phyloP scores from a whole-genome alignment of 2,797 vertebrate genomes.

The Paguma larvata region DNA sequence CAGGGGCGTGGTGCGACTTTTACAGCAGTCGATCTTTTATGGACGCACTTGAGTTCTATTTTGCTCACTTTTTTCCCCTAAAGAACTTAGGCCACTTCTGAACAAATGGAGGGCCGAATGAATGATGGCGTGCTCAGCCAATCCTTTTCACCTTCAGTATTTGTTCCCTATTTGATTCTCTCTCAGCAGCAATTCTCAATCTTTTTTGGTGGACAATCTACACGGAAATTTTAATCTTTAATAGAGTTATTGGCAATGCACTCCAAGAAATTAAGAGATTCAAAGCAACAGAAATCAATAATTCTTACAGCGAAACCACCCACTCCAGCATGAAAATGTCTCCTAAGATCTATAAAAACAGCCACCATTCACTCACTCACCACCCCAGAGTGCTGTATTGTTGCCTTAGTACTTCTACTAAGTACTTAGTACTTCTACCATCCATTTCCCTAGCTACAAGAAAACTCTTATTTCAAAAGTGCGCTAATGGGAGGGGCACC shows the following conservation, averaged over 20 bases:
- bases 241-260: not conserved
- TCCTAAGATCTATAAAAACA: not conserved
- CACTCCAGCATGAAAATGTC: not conserved
- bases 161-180: not conserved
- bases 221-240: not conserved
- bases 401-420: not conserved
- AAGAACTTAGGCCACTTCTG: not conserved
- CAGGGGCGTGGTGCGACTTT: not conserved
- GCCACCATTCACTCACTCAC: not conserved
- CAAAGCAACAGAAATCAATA: not conserved
- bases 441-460: not conserved
- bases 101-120: not conserved
- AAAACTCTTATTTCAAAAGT: not conserved
- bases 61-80: not conserved
- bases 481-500: not conserved
- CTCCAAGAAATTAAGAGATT: conserved; percentile 4
- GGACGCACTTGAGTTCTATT: not conserved
- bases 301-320: not conserved
- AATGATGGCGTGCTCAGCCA: not conserved
- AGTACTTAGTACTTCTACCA: not conserved
- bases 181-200: not conserved
- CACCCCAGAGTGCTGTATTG: not conserved
- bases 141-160: not conserved
- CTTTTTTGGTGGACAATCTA: not conserved
- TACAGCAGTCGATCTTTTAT: not conserved